Conservation (phyloP, 2,797 vertebrate genomes). For the Furcifer pardalis region DNA sequence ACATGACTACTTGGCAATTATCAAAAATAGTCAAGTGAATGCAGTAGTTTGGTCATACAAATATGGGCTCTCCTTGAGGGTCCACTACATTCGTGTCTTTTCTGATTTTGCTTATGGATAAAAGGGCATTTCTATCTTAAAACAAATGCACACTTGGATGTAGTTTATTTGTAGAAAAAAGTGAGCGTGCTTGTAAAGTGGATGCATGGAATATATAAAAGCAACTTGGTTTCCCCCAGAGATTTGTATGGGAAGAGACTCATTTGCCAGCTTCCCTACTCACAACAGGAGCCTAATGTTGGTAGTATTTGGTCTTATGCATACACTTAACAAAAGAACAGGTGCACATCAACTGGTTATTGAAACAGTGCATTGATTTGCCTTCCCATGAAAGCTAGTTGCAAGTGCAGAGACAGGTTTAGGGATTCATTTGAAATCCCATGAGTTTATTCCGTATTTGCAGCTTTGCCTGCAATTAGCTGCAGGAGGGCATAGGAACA, state of each 20-base stretch:
- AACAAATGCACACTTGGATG: neutral
- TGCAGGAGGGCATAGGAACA: neutral
- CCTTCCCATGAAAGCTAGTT: neutral
- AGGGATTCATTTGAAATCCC: neutral
- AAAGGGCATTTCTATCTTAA: slow-evolving; percentile 22
- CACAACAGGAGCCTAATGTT: neutral
- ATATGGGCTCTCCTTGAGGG: neutral
- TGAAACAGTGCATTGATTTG: neutral
- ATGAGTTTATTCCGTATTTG: neutral
- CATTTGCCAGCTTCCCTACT: neutral
- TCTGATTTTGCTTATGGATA: neutral
- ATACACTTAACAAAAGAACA: neutral
- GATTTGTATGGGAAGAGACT: neutral
- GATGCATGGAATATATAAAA: neutral
- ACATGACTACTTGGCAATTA: no score
- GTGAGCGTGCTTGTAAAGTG: neutral
- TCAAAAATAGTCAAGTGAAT: neutral
- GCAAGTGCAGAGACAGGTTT: neutral
- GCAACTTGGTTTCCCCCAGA: neutral
- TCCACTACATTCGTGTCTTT: neutral
- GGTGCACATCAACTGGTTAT: neutral
- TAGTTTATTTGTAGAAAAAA: neutral
- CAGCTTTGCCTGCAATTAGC: neutral
- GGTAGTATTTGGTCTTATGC: neutral
- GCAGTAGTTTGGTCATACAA: neutral